Percentiles rank a stretch among this genome's conserved stretches.
These are phyloP conservation scores for Heteractis magnifica DNA, from an alignment of 92 coral and sea anemone species.

Conservation along the genomic window DNA sequence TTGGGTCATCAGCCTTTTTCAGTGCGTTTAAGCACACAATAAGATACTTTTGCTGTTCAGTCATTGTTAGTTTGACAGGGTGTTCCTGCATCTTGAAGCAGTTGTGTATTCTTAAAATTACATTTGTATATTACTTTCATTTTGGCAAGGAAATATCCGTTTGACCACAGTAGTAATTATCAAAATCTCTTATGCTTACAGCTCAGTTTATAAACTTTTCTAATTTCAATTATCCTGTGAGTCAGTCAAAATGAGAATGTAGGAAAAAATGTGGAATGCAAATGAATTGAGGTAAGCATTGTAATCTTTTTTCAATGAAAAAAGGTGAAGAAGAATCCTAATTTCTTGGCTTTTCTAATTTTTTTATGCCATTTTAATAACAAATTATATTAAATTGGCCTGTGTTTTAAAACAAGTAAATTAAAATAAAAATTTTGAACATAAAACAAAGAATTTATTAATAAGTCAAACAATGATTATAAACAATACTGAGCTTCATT, in stretches of 20 bases:
- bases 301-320: neutral
- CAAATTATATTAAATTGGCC: neutral
- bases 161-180: neutral
- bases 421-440: neutral
- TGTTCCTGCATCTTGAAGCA: constrained; percentile 4
- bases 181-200: neutral
- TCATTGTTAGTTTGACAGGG: neutral
- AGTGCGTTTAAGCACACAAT: neutral
- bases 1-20: neutral
- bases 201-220: neutral
- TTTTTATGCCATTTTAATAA: neutral
- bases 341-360: neutral
- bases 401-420: neutral
- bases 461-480: neutral
- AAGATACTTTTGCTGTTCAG: neutral
- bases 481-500: neutral
- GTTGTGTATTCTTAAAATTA: neutral
- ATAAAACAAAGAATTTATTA: neutral
- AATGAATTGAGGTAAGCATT: neutral
- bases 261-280: neutral
- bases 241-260: neutral
- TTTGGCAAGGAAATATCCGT: neutral
- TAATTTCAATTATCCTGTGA: neutral
- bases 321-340: neutral
- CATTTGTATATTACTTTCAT: neutral